These are phyloP conservation scores for Rhorus exstirpatorius DNA, from an alignment of 2,888 invertebrate species.

Conservation along the genomic window DNA sequence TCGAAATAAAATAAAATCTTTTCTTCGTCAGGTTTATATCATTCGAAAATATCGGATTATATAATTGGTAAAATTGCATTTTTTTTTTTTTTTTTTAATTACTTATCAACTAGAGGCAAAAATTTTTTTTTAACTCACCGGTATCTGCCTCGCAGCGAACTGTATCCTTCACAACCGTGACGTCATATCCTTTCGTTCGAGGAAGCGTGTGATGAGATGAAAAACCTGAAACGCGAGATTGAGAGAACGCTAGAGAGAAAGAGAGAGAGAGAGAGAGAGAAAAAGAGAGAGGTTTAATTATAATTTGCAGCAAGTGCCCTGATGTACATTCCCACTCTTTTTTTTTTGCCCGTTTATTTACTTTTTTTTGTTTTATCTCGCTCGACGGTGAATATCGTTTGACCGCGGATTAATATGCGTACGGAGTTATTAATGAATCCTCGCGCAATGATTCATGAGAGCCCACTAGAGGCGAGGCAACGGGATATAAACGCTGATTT, in stretches of 20 bases:
- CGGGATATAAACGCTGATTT: constrained; percentile 48
- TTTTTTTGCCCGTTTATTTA: not conserved
- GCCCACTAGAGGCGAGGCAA: constrained; percentile 40
- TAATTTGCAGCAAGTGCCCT: constrained; percentile 43
- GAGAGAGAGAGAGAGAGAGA: not conserved
- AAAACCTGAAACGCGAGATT: constrained; percentile 47
- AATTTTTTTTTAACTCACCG: constrained; percentile 36
- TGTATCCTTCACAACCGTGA: constrained; percentile 24
- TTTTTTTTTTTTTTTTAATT: not conserved
- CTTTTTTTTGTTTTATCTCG: constrained; percentile 1
- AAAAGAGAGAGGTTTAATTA: constrained; percentile 30
- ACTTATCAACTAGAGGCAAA: not conserved
- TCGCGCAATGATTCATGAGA: constrained; percentile 55
- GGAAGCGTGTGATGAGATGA: constrained; percentile 9
- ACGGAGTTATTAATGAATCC: constrained; percentile 61
- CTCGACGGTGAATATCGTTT: constrained; percentile 9
- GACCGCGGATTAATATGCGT: constrained; percentile 19
- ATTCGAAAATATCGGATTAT: no score
- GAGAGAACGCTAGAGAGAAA: not conserved
- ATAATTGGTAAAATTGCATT: not conserved
- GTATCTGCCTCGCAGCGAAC: constrained; percentile 14
- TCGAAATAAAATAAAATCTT: no score
- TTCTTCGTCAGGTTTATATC: no score
- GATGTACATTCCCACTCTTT: not conserved
- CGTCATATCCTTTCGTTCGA: constrained; percentile 54